Conservation (phyloP, 2,888 invertebrate species). For the Margaritifera margaritifera region DNA sequence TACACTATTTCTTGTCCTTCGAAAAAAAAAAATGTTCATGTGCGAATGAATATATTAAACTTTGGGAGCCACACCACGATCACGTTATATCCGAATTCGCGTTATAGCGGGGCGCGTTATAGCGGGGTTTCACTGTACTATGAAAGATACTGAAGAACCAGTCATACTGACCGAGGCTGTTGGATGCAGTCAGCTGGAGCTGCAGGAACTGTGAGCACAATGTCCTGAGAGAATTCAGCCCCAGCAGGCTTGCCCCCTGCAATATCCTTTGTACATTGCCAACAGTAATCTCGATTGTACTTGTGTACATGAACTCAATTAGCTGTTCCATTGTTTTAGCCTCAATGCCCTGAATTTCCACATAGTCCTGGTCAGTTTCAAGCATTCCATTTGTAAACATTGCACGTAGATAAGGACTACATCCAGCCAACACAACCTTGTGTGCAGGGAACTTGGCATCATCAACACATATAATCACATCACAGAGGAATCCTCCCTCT, state of each 20-base stretch:
- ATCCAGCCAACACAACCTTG: constrained; percentile 67
- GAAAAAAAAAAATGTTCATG: too few relatives aligned
- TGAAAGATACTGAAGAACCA: too few relatives aligned
- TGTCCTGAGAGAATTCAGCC: constrained; percentile 59
- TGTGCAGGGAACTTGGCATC: constrained; percentile 65
- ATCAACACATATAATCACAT: constrained; percentile 63
- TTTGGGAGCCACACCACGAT: too few relatives aligned
- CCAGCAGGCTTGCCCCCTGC: constrained; percentile 68
- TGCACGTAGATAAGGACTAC: constrained; percentile 68
- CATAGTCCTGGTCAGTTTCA: constrained; percentile 62
- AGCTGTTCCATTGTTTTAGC: constrained; percentile 63
- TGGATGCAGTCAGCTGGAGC: constrained; percentile 65
- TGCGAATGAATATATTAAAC: too few relatives aligned
- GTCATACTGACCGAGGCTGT: constrained; percentile 63
- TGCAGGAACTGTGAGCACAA: constrained; percentile 68
- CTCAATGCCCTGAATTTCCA: constrained; percentile 67
- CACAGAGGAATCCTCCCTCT: constrained; percentile 60
- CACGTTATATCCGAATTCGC: too few relatives aligned
- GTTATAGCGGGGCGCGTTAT: too few relatives aligned
- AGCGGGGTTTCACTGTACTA: too few relatives aligned
- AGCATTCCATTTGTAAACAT: constrained; percentile 72
- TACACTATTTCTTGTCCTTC: too few relatives aligned
- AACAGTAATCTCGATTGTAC: constrained; percentile 64
- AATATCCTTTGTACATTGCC: constrained; percentile 68
- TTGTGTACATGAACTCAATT: constrained; percentile 70